Evolutionary conservation across 1,140 invertebrate species (phyloP), one percentile per base, ranked within the genome.

Genomic region (Aphis gossypii): DNA sequence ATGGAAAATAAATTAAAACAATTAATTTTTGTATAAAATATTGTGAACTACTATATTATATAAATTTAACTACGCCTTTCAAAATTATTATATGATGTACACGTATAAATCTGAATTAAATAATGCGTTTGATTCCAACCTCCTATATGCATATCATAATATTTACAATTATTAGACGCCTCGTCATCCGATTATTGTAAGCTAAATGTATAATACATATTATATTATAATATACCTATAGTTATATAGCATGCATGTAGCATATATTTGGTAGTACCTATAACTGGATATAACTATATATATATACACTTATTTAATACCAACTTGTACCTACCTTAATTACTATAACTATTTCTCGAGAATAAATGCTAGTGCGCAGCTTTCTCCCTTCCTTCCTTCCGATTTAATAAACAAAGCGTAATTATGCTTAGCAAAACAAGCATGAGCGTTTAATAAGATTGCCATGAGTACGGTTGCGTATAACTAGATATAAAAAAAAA

Each of bases 381-480:
- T 87, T 87, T 23, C 83, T 54, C n/a, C 88, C 21, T 89, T 54
- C 9, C 21, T 89, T 54, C 9, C 51, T 56, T 56, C 51, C 51
- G 51, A 41, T 89, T 89, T 38, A 54, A 54, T 89, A 56, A 56
- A 89, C 48, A 56, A 56, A 89, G n/a, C 30, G 48, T 56, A 89
- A 89, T 89, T 89, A 89, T 89, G 21, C 35, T 89, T 89, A 5
- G 35, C 88, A 56, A 89, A 56, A 89, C 88, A 35, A 56, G 88
- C 88, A 38, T 89, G 38, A 89, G 35, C 51, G 88, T 89, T 89
- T 89, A 89, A 89, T 89, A 89, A 89, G 88, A 89, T 89, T 89
- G 56, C 51, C 51, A 35, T n/a, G 18, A 48, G 44, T 87, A 48
- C 30, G 6, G 21, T n/a, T n/a, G 46, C 21, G 35, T 89, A 89